A percentile compares a stretch with the other conserved stretches of the same genome.
phyloP scores from a whole-genome alignment of 2,797 vertebrate species.

The Pseudochirops cupreus region DNA sequence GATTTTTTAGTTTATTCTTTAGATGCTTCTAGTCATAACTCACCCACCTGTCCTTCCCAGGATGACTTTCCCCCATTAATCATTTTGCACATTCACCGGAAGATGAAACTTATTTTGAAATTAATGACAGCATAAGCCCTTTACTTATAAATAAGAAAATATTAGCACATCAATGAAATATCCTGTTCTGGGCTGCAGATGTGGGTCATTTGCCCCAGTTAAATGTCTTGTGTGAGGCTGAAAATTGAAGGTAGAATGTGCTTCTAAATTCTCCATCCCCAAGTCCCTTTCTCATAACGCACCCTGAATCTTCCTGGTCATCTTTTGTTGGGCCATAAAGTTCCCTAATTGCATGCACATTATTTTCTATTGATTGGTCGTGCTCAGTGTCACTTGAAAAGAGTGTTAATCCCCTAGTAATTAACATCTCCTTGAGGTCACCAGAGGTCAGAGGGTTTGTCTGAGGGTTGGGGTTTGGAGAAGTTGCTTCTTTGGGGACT shows the following conservation, averaged over 20 bases:
- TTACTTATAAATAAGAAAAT: not conserved
- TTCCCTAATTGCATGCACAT: slow-evolving; percentile 62
- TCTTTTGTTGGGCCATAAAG: slow-evolving; percentile 57
- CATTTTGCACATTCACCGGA: not conserved
- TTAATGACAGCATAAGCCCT: not conserved
- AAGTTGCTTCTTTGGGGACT: slow-evolving; percentile 63
- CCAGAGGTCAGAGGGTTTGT: slow-evolving; percentile 34
- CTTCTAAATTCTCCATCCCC: slow-evolving; percentile 38
- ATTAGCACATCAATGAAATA: not conserved
- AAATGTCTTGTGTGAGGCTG: slow-evolving; percentile 9
- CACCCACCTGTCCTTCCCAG: not conserved
- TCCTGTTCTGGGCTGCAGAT: not conserved
- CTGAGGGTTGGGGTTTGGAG: slow-evolving; percentile 63
- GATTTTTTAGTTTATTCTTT: not conserved
- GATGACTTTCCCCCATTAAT: not conserved
- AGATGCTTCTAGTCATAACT: not conserved
- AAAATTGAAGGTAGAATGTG: slow-evolving; percentile 32
- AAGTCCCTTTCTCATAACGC: slow-evolving; percentile 45
- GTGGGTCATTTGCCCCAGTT: slow-evolving; percentile 8
- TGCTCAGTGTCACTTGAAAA: slow-evolving; percentile 45
- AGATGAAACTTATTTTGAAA: not conserved
- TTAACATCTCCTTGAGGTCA: slow-evolving; percentile 72
- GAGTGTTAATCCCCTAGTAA: slow-evolving; percentile 77
- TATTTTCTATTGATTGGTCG: slow-evolving; percentile 74
- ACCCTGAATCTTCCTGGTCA: slow-evolving; percentile 45